A percentile compares a stretch with the other conserved stretches of the same genome.
phyloP scores from a whole-genome alignment of 2,797 vertebrate genomes.

The Falco rusticolus region DNA sequence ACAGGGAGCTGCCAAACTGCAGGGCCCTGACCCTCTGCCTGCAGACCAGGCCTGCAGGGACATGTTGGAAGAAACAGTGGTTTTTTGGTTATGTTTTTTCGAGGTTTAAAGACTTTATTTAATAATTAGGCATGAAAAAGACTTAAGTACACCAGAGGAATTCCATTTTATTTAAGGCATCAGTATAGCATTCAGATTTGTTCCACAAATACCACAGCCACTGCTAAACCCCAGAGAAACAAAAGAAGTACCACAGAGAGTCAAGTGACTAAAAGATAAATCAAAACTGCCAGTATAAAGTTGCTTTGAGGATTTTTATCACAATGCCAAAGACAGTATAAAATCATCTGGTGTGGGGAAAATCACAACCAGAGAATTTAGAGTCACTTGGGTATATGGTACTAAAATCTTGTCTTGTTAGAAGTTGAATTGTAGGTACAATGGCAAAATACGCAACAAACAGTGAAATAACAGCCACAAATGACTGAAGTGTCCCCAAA shows the following conservation, averaged over 20 bases:
- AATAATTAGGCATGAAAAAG: not conserved
- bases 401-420: not conserved
- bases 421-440: not conserved
- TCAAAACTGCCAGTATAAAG: not conserved
- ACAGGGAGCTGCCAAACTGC: fast-evolving
- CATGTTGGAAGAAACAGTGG: not conserved
- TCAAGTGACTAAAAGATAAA: not conserved
- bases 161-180: not conserved
- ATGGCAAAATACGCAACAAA: not conserved
- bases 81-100: not conserved
- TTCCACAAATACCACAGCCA: not conserved
- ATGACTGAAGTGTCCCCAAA: not conserved
- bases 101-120: not conserved
- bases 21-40: not conserved
- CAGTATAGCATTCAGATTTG: not conserved
- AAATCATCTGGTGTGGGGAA: not conserved
- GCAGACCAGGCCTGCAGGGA: not conserved
- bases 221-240: not conserved
- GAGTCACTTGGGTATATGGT: not conserved
- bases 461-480: not conserved
- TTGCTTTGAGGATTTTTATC: not conserved
- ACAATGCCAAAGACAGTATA: not conserved
- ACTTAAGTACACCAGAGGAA: not conserved
- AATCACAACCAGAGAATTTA: not conserved
- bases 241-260: not conserved